Evolutionary conservation across 2,113 vertebrate species (phyloP), one percentile per base, ranked within the genome.

Genomic region (Rhinolophus sinicus): DNA sequence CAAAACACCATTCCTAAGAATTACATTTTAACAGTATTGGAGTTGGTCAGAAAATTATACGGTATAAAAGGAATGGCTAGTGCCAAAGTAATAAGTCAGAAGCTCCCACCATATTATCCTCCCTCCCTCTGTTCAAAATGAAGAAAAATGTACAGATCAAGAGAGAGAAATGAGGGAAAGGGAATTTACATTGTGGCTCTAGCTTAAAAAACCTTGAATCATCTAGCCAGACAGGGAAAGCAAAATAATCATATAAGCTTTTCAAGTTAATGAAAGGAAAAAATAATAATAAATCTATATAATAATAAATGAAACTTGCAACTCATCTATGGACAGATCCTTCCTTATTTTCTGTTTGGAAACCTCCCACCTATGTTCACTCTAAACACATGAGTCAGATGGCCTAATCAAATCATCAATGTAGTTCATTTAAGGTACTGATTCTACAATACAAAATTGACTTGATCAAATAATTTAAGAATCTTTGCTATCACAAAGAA

Each of bases 181-280:
- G n/a, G 21, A 83, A 82, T 50, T 60, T 22, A 88, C 86, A 50
- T 64, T 15, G 21, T 56, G 88, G 54, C 12, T 77, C 30, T 24
- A 5, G 50, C 18, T 95, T 54, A 76, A 22, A 92, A 96, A 87
- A 89, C 16, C 12, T 44, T 35, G n/a, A 44, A 22, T 90, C 33
- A 83, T 62, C 4, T 8, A 56, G 28, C 28, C 28, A 80, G 64
- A 91, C 7, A 76, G 9, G 28, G 16, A 73, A 91, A 94, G 18
- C n/a, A 75, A 95, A 94, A 90, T 72, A 85, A 76, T 35, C 76
- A 72, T 50, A 38, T 14, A 83, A 84, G 5, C 24, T 85, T 90
- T 33, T 38, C 38, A 64, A 88, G 83, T 56, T 44, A 84, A 30
- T 70, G 7, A 91, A 64, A 88, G 54, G 22, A 56, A 72, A 96